Evolutionary conservation across 2,888 invertebrate species (phyloP).

Genomic region (Cremastinae sp.): DNA sequence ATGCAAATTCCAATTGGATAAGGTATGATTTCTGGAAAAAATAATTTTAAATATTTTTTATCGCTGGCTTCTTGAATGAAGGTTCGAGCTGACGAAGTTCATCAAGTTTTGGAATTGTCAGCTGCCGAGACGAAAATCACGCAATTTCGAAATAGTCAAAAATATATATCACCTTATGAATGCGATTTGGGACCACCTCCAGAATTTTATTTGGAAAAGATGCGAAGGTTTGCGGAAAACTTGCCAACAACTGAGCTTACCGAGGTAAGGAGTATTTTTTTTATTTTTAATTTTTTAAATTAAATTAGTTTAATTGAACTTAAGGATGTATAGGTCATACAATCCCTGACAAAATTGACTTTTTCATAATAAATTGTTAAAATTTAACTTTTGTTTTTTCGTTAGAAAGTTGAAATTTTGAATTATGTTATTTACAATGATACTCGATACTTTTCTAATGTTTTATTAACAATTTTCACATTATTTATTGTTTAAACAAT

Average conservation of each 20-base stretch:
- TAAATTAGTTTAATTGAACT: no score
- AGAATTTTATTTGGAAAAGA: slow-evolving; percentile 64
- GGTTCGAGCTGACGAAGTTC: slow-evolving; percentile 61
- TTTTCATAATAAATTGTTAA: no score
- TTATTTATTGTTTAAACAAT: no score
- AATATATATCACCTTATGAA: slow-evolving; percentile 55
- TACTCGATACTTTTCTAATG: no score
- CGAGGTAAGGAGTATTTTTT: slow-evolving; percentile 64
- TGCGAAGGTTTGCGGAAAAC: slow-evolving; percentile 68
- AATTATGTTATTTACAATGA: no score
- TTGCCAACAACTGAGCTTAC: slow-evolving; percentile 68
- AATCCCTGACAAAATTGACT: no score
- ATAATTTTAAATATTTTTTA: slow-evolving; percentile 3
- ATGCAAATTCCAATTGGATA: slow-evolving; percentile 62
- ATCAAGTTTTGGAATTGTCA: slow-evolving; percentile 61
- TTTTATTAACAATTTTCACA: no score
- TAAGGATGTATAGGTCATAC: no score
- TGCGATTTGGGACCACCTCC: slow-evolving; percentile 62
- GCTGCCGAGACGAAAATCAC: slow-evolving; percentile 60
- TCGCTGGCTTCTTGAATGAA: slow-evolving; percentile 31
- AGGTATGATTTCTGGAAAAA: slow-evolving; percentile 54
- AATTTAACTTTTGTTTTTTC: no score
- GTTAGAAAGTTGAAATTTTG: no score
- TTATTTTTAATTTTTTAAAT: not conserved
- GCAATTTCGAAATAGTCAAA: slow-evolving; percentile 47